phyloP scores from a whole-genome alignment of 1,140 invertebrate genomes.

The Carcinoscorpius rotundicauda region DNA sequence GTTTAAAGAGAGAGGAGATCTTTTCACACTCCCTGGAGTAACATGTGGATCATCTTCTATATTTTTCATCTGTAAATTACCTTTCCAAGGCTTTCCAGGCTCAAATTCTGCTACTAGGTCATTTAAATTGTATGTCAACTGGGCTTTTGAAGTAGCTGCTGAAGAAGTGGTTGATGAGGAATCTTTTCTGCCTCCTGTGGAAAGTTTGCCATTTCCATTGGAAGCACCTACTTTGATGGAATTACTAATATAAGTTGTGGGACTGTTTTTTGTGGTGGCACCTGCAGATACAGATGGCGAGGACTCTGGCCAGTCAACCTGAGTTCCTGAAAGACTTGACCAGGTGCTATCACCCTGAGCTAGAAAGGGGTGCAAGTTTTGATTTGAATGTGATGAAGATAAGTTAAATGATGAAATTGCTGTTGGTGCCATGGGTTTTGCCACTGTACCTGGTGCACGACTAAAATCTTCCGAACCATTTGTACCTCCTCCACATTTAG shows the following conservation, averaged over 20 bases:
- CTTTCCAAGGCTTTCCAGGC: conserved; percentile 96
- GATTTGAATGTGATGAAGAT: conserved; percentile 48
- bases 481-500: conserved; percentile 9
- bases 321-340: conserved; percentile 15
- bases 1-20: conserved; percentile 70
- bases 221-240: conserved; percentile 4
- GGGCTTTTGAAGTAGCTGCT: not conserved
- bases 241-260: conserved; percentile 18
- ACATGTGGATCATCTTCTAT: conserved; percentile 96
- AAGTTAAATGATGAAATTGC: conserved; percentile 27
- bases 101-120: conserved; percentile 94
- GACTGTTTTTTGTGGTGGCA: conserved; percentile 13
- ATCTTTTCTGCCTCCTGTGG: not conserved
- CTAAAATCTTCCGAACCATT: conserved; percentile 56
- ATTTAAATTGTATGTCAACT: conserved; percentile 48
- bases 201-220: not conserved
- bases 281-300: not conserved
- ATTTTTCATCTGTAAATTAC: conserved; percentile 63
- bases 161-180: not conserved
- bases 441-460: conserved; percentile 71
- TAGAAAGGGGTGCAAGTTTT: conserved; percentile 52
- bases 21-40: conserved; percentile 85
- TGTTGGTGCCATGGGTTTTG: conserved; percentile 47
- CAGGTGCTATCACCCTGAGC: conserved; percentile 45
- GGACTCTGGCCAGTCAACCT: conserved; percentile 10